These are phyloP conservation scores for Tapera naevia DNA, from an alignment of 2,797 vertebrate species.

Conservation along the genomic window DNA sequence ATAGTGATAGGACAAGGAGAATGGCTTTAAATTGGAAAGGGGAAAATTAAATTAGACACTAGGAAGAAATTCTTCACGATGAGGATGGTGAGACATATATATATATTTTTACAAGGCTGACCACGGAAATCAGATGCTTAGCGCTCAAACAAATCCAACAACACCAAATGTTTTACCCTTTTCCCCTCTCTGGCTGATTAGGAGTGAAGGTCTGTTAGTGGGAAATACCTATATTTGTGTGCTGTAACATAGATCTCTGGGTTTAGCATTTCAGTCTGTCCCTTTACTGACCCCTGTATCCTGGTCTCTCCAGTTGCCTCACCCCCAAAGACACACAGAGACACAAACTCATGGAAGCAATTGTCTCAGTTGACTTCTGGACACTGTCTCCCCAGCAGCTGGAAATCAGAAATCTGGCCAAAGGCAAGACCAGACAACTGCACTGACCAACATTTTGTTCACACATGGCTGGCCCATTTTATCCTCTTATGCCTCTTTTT, in stretches of 20 bases:
- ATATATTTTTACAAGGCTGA: background rate
- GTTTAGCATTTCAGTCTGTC: background rate
- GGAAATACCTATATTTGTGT: background rate
- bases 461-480: accelerated
- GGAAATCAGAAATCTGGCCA: background rate
- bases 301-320: background rate
- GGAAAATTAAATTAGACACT: no score
- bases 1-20: no score
- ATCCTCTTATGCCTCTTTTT: background rate
- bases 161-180: background rate
- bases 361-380: background rate
- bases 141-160: background rate
- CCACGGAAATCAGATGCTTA: background rate
- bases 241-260: background rate
- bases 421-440: background rate
- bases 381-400: background rate
- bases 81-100: no score
- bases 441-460: background rate
- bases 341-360: background rate
- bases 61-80: no score
- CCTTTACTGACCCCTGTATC: background rate
- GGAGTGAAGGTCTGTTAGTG: background rate
- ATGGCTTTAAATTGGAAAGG: no score
- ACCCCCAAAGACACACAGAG: background rate
- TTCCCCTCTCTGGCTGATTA: background rate